These are phyloP conservation scores for Alviniconcha marisindica DNA, from an alignment of 1,140 invertebrate species.

Conservation along the genomic window DNA sequence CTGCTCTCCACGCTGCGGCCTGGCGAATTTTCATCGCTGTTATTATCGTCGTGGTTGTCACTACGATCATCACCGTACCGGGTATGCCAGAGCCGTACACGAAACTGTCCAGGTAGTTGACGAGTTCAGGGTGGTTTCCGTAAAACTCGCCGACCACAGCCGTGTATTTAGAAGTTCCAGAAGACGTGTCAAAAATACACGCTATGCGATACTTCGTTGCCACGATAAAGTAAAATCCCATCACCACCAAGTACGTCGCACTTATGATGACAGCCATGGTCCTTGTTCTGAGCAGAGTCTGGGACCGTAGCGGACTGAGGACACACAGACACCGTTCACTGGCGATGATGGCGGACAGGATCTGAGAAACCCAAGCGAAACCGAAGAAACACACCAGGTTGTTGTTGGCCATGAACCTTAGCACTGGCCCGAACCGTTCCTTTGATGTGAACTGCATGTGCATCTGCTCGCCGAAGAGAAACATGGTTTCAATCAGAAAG, in stretches of 20 bases:
- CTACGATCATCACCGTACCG: not conserved
- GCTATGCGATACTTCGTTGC: not conserved
- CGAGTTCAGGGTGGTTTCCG: not conserved
- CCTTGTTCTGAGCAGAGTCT: not conserved
- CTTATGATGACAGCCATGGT: slow-evolving; percentile 20
- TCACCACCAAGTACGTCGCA: not conserved
- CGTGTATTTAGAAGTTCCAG: no score
- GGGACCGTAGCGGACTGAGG: not conserved
- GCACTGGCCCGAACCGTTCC: not conserved
- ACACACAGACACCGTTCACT: slow-evolving; percentile 21
- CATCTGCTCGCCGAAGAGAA: not conserved
- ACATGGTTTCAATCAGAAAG: not conserved
- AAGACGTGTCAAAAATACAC: not conserved
- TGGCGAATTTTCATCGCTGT: slow-evolving; percentile 3
- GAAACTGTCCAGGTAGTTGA: not conserved
- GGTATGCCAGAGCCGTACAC: not conserved
- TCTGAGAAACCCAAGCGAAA: not conserved
- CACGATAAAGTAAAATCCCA: not conserved
- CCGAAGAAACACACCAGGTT: not conserved
- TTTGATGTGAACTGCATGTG: not conserved
- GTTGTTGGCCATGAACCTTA: not conserved
- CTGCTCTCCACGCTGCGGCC: not conserved
- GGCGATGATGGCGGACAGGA: slow-evolving; percentile 20
- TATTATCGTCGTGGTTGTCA: not conserved
- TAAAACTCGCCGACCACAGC: not conserved